Base-by-base conservation (phyloP, 2,113 vertebrate genomes). In the Odocoileus virginianus region DNA sequence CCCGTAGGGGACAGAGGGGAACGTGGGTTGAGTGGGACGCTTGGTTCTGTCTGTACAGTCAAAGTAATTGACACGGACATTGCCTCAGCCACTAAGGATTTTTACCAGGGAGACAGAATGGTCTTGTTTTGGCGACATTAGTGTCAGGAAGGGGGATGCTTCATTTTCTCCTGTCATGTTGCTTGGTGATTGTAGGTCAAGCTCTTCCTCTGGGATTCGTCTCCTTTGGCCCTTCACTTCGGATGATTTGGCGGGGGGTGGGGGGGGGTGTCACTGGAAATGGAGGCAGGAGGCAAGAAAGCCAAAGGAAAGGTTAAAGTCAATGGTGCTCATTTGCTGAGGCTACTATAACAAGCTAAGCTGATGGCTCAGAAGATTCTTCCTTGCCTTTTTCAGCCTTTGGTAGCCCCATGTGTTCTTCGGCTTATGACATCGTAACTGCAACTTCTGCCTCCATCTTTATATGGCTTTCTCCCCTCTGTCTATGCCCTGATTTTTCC, bases 81-180 rank as follows among this genome's bases (percentile, higher is more conserved):
- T 97, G 79, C 94, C 98, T 97, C 86, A 95, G 96, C 89, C 93
- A 94, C 94, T 98, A 91, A 97, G 95, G 67, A 40, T n/a, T 98
- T 98, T 98, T 97, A 97, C 74, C 84, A 94, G 97, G 82, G 97
- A 97, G 96, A 97, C 86, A 91, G 94, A 57, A 91, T 0, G 0
- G 74, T 91, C 96, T 98, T 95, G 91, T 91, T 97, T 98, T 52
- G 91, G 87, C 89, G 86, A 57, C 33, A 83, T 82, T 96, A 85
- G 92, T 1, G 27, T 92, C 0, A 67, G 40, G 95, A 97, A 97
- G 89, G 87, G 74, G 58, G 87, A 54, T 7, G 45, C 60, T 58
- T 21, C 17, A 81, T 9, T 45, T 15, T 58, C 60, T 19, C 12
- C 23, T 71, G 61, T 89, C 16, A 7, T 57, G 40, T n/a, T 57